Base-by-base conservation (phyloP, 2,113 vertebrate species). In the Prionailurus viverrinus region DNA sequence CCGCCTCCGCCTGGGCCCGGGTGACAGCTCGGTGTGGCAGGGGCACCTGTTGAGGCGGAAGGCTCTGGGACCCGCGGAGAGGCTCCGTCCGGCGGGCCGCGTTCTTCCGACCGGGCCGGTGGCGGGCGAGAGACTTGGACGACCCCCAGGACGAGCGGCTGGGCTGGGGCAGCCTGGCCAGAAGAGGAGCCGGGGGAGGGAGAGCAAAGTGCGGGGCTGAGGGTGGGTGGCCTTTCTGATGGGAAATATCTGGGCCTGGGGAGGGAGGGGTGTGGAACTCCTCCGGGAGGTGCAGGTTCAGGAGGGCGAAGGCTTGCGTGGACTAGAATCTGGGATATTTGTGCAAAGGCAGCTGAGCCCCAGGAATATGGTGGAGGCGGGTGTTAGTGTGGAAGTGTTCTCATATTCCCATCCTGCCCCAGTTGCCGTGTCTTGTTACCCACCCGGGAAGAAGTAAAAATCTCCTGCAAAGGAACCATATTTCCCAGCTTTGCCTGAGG, bases 41-140 rank as follows among this genome's bases (percentile, higher is more conserved):
- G 73, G 88, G 94, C 98, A 98, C 98, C 98, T 98, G 98, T 98
- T 98, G 98, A 97, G 95, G 85, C 81, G 2, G 33, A 53, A 93
- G 86, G 48, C 79, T 88, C 27, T 18, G 48, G 84, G 39, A 85
- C 51, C 69, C 16, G 19, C 51, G 0, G 36, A 71, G 81, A 79
- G 31, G 39, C 13, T 69, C 55, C 18, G 84, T 55, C 11, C 0
- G 8, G 41, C 53, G 3, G 39, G 63, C 33, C 13, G 51, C 13
- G 23, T 80, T 92, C 80, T 84, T 90, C 63, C 8, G 2, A 27
- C 11, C 1, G 0, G 51, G 33, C 0, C 11, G 55, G 36, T n/a
- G 65, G 45, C 53, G 71, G 12, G 21, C 14, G 3, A 82, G 33
- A 87, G 21, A 31, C 61, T 51, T 7, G 45, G 80, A 45, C 19